Percentiles rank a stretch among this genome's conserved stretches.
Evolutionary conservation across 2,888 invertebrate genomes (phyloP).

Genomic region (Lathronympha strigana): DNA sequence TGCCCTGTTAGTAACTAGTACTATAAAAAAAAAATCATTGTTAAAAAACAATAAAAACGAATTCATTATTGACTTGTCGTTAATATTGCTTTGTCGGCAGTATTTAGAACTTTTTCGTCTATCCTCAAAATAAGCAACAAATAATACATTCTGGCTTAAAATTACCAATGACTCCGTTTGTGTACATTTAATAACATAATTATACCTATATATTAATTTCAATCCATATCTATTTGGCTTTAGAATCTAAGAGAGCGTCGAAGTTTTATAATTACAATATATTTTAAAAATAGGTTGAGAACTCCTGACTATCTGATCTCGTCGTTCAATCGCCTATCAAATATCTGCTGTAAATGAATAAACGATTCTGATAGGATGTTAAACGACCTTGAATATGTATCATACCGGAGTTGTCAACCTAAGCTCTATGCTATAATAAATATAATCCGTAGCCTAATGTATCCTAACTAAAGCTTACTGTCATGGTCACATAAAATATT

Average conservation of each 20-base stretch:
- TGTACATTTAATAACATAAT: constrained; percentile 43
- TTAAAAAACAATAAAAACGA: not conserved
- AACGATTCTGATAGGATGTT: constrained; percentile 17
- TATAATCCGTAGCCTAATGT: constrained; percentile 48
- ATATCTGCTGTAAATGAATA: not conserved
- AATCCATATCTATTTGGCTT: constrained; percentile 49
- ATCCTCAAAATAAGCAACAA: constrained; percentile 18
- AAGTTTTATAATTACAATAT: constrained; percentile 45
- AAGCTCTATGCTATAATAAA: constrained; percentile 42
- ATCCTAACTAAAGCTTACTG: constrained; percentile 68
- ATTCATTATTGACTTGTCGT: constrained; percentile 13
- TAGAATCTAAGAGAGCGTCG: constrained; percentile 53
- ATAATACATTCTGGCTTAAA: constrained; percentile 33
- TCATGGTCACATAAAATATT: constrained; percentile 58
- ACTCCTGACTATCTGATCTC: constrained; percentile 41
- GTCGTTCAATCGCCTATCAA: not conserved
- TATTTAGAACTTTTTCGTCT: constrained; percentile 7
- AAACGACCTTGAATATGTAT: constrained; percentile 41
- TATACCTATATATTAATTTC: constrained; percentile 44
- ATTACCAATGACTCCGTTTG: constrained; percentile 46
- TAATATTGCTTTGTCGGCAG: constrained; percentile 29
- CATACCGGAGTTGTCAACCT: constrained; percentile 45
- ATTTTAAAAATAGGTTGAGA: constrained; percentile 44
- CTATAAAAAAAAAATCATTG: not conserved
- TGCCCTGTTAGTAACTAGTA: not conserved